These are phyloP conservation scores for Mastomys natalensis DNA, from an alignment of 2,113 vertebrate species.

Conservation along the genomic window DNA sequence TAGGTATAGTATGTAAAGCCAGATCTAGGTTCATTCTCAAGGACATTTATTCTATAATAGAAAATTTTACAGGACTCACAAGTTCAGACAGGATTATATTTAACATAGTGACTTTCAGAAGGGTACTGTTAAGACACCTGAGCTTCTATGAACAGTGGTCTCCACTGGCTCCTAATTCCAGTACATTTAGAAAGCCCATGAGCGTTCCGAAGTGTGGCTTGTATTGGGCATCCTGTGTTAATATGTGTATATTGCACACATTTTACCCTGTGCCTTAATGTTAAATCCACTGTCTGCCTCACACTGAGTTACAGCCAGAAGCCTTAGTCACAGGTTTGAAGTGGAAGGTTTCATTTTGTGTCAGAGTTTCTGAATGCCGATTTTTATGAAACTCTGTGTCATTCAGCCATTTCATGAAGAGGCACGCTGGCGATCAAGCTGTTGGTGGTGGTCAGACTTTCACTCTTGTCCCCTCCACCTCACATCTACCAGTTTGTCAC, in stretches of 20 bases:
- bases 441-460: background rate
- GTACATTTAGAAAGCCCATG: background rate
- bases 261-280: constrained; percentile 84
- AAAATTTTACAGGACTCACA: background rate
- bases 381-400: background rate
- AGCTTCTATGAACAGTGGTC: background rate
- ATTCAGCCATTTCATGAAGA: background rate
- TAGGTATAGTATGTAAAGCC: background rate
- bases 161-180: constrained; percentile 35
- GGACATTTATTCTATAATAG: background rate
- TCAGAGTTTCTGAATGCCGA: background rate
- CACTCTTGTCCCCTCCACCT: background rate
- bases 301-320: constrained; percentile 30
- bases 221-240: background rate
- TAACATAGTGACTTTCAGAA: background rate
- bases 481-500: constrained; percentile 53
- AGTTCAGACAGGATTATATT: background rate
- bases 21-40: background rate
- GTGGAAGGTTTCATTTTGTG: constrained; percentile 47
- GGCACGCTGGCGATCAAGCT: background rate
- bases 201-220: constrained; percentile 74
- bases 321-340: constrained; percentile 51
- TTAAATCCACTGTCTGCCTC: constrained; percentile 79
- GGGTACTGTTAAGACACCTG: background rate
- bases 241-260: background rate